Conservation (phyloP, 2,797 vertebrate genomes). For the Onychomys torridus region DNA sequence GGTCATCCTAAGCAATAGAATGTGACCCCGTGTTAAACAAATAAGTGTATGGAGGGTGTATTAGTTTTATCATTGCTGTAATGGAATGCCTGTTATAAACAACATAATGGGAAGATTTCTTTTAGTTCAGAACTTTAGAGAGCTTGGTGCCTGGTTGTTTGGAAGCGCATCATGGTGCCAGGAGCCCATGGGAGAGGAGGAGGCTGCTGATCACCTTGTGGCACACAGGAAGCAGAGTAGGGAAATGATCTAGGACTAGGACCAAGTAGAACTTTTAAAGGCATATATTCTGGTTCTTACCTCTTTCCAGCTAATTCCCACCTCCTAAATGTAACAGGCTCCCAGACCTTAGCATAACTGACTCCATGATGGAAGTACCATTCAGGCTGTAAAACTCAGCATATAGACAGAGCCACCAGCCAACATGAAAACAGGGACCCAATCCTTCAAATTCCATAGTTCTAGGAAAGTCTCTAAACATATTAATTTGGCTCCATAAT, state of each 20-base stretch:
- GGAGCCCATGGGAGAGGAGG: not conserved
- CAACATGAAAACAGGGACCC: not conserved
- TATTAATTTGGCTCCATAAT: not conserved
- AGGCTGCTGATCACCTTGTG: not conserved
- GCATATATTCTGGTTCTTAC: not conserved
- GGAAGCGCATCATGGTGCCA: not conserved
- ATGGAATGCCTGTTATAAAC: not conserved
- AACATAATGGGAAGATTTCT: not conserved
- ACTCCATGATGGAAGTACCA: not conserved
- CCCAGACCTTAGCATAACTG: not conserved
- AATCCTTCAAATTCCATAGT: not conserved
- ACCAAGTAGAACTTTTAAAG: too few species aligned
- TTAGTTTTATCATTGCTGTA: not conserved
- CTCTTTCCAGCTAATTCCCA: not conserved
- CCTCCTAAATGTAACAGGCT: not conserved
- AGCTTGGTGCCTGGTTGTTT: not conserved
- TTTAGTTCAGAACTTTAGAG: not conserved
- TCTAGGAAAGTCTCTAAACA: not conserved
- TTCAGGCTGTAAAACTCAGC: not conserved
- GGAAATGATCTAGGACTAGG: too few species aligned
- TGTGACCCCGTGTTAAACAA: not conserved
- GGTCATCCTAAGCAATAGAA: not conserved
- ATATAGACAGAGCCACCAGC: not conserved
- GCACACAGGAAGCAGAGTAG: not conserved
- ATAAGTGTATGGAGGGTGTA: not conserved